Evolutionary conservation across 2,888 invertebrate species (phyloP).

Genomic region (Coleophora deauratella): DNA sequence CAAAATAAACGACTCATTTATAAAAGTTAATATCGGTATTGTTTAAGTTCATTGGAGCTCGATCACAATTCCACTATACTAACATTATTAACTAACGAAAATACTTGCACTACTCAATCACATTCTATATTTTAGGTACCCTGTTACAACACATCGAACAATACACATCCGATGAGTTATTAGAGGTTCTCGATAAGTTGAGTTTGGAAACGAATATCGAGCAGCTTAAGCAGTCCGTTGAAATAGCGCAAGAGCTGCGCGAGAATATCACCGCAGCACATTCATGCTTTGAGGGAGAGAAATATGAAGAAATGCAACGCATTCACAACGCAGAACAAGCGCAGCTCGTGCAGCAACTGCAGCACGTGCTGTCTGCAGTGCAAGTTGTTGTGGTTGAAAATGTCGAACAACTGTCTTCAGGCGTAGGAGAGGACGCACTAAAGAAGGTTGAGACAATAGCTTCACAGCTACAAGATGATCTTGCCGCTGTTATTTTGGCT

Average conservation of each 20-base stretch:
- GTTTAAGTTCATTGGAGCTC: too few relatives aligned
- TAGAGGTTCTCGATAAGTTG: constrained; percentile 25
- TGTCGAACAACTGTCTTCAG: constrained; percentile 10
- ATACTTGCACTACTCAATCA: background rate
- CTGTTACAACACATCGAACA: constrained; percentile 34
- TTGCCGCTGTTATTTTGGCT: constrained; percentile 3
- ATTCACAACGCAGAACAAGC: constrained; percentile 17
- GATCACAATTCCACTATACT: too few relatives aligned
- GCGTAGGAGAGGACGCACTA: constrained; percentile 15
- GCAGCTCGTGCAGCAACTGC: constrained; percentile 18
- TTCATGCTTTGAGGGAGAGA: constrained; percentile 1
- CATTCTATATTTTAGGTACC: constrained; percentile 12
- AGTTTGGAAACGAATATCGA: constrained; percentile 19
- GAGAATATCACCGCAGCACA: constrained; percentile 21
- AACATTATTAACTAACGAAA: background rate
- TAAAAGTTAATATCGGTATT: too few relatives aligned
- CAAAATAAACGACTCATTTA: too few relatives aligned
- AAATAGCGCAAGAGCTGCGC: constrained; percentile 30
- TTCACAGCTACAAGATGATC: constrained; percentile 2
- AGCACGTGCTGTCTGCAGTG: constrained; percentile 19
- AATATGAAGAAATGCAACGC: constrained; percentile 13
- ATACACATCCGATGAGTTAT: constrained; percentile 29
- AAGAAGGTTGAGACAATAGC: constrained; percentile 18
- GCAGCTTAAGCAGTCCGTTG: constrained; percentile 25
- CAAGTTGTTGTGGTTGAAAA: constrained; percentile 20